A percentile compares a stretch with the other conserved stretches of the same genome.
Evolutionary conservation across 2,888 invertebrate genomes (phyloP).

Genomic region (Philhelius pedissequus): DNA sequence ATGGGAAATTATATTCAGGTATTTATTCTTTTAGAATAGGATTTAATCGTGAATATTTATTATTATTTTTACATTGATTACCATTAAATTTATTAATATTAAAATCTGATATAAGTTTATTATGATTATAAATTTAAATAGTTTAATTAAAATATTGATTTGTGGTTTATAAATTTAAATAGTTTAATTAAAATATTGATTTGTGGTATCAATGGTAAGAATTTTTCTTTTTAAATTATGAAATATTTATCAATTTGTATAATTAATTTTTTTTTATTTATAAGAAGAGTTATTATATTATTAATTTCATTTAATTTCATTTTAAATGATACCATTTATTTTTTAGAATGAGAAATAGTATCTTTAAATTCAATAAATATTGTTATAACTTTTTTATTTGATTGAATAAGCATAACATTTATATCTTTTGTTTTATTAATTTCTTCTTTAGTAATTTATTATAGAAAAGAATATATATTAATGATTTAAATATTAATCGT

Average conservation of each 20-base stretch:
- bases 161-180: conserved; percentile 82
- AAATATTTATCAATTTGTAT: conserved; percentile 80
- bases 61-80: conserved; percentile 83
- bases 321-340: conserved; percentile 78
- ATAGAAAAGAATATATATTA: conserved; percentile 83
- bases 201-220: conserved; percentile 84
- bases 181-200: conserved; percentile 85
- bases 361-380: conserved; percentile 80
- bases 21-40: conserved; percentile 80
- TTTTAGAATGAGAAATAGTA: conserved; percentile 82
- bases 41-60: conserved; percentile 81
- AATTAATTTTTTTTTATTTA: conserved; percentile 80
- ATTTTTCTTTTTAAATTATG: conserved; percentile 80
- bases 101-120: conserved; percentile 80
- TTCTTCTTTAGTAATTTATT: conserved; percentile 84
- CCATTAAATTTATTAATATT: conserved; percentile 83
- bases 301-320: conserved; percentile 79
- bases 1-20: conserved; percentile 81
- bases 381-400: conserved; percentile 82
- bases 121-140: too few relatives aligned
- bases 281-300: conserved; percentile 78
- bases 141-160: too few relatives aligned
- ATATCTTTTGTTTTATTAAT: conserved; percentile 83
- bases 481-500: conserved; percentile 81
- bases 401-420: conserved; percentile 84